phyloP scores from a whole-genome alignment of 2,113 vertebrate species.

The Lophochroa leadbeateri region DNA sequence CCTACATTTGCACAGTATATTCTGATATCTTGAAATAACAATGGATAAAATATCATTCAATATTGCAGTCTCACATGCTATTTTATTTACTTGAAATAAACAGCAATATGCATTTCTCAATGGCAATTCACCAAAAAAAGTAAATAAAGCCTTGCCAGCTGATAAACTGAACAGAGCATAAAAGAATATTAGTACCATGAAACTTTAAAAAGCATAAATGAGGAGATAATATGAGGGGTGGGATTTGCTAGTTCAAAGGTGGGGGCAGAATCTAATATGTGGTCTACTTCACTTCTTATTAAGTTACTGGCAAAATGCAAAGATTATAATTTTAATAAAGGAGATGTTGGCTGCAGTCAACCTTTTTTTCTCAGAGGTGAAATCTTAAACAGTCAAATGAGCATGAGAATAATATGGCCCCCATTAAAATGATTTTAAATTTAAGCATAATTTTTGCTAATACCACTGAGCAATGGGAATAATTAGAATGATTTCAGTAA shows the following conservation, averaged over 20 bases:
- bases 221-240: slow-evolving; percentile 60
- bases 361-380: slow-evolving; percentile 65
- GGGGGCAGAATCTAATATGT: slow-evolving; percentile 40
- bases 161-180: slow-evolving; percentile 73
- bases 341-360: slow-evolving; percentile 47
- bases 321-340: slow-evolving; percentile 67
- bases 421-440: slow-evolving; percentile 75
- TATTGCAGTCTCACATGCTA: background rate
- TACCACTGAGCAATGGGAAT: slow-evolving; percentile 71
- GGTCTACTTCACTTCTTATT: slow-evolving; percentile 20
- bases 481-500: slow-evolving; percentile 75
- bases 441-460: slow-evolving; percentile 76
- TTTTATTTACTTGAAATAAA: slow-evolving; percentile 67
- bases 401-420: slow-evolving; percentile 53
- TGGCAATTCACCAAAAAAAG: slow-evolving; percentile 32
- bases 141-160: slow-evolving; percentile 60
- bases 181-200: slow-evolving; percentile 72
- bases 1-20: background rate
- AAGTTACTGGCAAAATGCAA: slow-evolving; percentile 53
- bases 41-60: background rate
- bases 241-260: slow-evolving; percentile 62
- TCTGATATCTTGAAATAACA: background rate
- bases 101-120: slow-evolving; percentile 57
- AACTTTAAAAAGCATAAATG: slow-evolving; percentile 71
- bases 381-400: slow-evolving; percentile 69